These are phyloP conservation scores for Bolinopsis microptera DNA, from an alignment of 37 sponge, comb jelly and placozoan genomes.

Conservation along the genomic window DNA sequence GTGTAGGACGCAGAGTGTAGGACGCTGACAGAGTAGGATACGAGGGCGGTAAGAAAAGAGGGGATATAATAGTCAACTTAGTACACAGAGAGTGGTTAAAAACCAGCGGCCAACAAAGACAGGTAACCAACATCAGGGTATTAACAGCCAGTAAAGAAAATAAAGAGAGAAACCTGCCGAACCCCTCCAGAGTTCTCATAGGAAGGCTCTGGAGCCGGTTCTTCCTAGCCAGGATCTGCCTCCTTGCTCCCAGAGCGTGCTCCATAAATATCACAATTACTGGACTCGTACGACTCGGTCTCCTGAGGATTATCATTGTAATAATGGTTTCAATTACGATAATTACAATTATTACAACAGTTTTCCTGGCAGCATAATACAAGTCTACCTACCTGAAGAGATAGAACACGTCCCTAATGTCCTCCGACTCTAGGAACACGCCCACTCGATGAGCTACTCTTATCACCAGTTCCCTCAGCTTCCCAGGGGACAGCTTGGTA, in stretches of 20 bases:
- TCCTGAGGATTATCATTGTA: background rate
- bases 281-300: constrained; percentile 31
- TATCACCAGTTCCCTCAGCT: constrained; percentile 8
- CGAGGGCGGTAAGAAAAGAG: too few relatives aligned
- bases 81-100: background rate
- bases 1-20: too few relatives aligned
- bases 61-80: background rate
- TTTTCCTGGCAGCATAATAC: too few relatives aligned
- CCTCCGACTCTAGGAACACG: background rate
- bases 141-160: background rate
- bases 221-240: background rate
- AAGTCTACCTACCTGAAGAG: constrained; percentile 45
- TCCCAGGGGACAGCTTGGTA: background rate
- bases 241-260: background rate
- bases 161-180: background rate
- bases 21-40: too few relatives aligned
- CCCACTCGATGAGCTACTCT: background rate
- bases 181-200: background rate
- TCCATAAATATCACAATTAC: constrained; percentile 30
- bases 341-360: too few relatives aligned
- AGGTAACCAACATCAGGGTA: background rate
- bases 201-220: background rate
- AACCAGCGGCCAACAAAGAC: too few relatives aligned
- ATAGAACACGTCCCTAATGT: constrained; percentile 44
- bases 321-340: background rate